A percentile compares a stretch with the other conserved stretches of the same genome.
Evolutionary conservation across 2,888 invertebrate genomes (phyloP).

Genomic region (Eupsilia transversa): DNA sequence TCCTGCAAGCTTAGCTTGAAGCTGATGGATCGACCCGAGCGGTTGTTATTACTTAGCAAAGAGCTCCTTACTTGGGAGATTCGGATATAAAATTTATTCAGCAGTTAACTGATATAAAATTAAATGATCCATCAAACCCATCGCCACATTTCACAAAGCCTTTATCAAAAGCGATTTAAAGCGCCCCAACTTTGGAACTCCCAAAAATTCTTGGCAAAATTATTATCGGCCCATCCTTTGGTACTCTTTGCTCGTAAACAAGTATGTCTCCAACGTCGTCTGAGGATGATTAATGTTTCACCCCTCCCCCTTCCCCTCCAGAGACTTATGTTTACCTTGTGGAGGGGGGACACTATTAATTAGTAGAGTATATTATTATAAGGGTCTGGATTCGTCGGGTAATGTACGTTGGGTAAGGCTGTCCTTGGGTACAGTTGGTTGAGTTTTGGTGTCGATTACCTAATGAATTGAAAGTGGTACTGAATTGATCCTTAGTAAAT

Average conservation of each 20-base stretch:
- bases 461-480: too few species aligned
- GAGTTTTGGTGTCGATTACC: not conserved
- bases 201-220: slow-evolving; percentile 45
- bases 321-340: slow-evolving; percentile 60
- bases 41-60: too few species aligned
- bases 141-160: not conserved
- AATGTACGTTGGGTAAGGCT: not conserved
- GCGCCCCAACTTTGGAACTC: slow-evolving; percentile 23
- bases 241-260: slow-evolving; percentile 60
- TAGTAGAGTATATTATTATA: slow-evolving; percentile 61
- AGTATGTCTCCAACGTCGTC: slow-evolving; percentile 65
- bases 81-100: too few species aligned
- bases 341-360: slow-evolving; percentile 64
- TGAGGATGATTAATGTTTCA: slow-evolving; percentile 72
- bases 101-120: slow-evolving; percentile 3
- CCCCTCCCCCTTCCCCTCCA: slow-evolving; percentile 19
- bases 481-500: not conserved
- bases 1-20: too few species aligned
- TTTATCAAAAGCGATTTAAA: slow-evolving; percentile 21
- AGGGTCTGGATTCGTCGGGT: slow-evolving; percentile 24
- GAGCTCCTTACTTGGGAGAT: too few species aligned
- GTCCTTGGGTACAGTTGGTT: slow-evolving; percentile 1
- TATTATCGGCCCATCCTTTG: slow-evolving; percentile 37
- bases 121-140: slow-evolving; percentile 17
- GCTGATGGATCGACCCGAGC: too few species aligned